A percentile compares a stretch with the other conserved stretches of the same genome.
These are phyloP conservation scores for Xerus rutilus DNA, from an alignment of 2,797 vertebrate species.

Conservation along the genomic window DNA sequence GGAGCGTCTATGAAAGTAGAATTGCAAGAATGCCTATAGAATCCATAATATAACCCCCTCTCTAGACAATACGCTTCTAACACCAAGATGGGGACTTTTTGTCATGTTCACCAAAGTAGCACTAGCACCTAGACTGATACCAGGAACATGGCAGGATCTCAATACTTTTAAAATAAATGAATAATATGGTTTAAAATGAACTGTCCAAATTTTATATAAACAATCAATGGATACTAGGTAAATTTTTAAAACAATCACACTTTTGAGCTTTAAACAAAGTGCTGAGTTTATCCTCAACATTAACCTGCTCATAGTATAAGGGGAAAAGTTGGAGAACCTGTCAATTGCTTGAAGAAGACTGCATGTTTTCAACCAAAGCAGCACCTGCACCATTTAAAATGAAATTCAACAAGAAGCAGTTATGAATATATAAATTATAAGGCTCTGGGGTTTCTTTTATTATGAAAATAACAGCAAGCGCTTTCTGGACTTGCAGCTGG, in stretches of 20 bases:
- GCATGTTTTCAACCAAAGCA: constrained; percentile 41
- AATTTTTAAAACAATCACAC: constrained; percentile 62
- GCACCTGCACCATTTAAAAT: constrained; percentile 58
- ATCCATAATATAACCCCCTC: not conserved
- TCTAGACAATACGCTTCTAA: not conserved
- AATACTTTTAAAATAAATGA: not conserved
- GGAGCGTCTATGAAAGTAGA: not conserved
- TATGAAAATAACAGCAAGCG: constrained; percentile 40
- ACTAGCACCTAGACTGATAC: not conserved
- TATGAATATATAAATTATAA: constrained; percentile 64
- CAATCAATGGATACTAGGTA: not conserved
- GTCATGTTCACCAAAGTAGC: not conserved
- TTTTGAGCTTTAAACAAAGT: constrained; percentile 62
- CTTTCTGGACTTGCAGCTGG: constrained; percentile 57
- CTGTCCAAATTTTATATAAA: constrained; percentile 19
- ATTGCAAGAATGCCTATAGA: not conserved
- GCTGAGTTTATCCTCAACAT: constrained; percentile 16
- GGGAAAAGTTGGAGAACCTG: not conserved
- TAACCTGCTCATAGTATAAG: constrained; percentile 19
- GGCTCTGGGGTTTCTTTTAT: constrained; percentile 58
- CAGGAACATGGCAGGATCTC: not conserved
- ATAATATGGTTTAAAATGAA: constrained; percentile 31
- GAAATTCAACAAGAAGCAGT: constrained; percentile 50
- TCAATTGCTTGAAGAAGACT: not conserved
- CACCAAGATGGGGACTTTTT: not conserved